Conservation (phyloP, 2,797 vertebrate genomes). For the Urophycis tenuis region DNA sequence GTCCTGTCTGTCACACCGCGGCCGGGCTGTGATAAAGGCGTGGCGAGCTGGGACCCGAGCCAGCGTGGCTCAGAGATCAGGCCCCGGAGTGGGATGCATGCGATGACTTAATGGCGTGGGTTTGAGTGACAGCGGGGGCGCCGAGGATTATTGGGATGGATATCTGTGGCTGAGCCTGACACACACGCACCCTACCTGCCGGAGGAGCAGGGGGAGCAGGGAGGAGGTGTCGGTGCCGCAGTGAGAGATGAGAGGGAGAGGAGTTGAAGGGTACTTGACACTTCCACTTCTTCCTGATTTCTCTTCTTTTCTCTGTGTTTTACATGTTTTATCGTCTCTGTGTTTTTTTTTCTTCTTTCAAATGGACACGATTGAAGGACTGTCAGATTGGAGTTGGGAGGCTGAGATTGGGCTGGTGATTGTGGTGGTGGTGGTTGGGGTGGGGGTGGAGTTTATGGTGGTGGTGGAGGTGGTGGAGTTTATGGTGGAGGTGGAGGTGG, state of each 20-base stretch:
- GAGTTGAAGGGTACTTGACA: slow-evolving; percentile 50
- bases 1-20: slow-evolving; percentile 68
- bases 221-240: slow-evolving; percentile 24
- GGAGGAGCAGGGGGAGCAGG: too few relatives aligned
- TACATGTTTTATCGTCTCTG: slow-evolving; percentile 44
- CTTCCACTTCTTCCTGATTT: slow-evolving; percentile 31
- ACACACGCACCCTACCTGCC: slow-evolving; percentile 48
- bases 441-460: slow-evolving; percentile 48
- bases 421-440: slow-evolving; percentile 51
- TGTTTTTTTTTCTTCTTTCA: not conserved
- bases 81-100: slow-evolving; percentile 56
- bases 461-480: slow-evolving; percentile 45
- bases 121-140: slow-evolving; percentile 55
- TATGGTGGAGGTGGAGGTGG: slow-evolving; percentile 51
- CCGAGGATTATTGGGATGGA: slow-evolving; percentile 62
- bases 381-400: slow-evolving; percentile 42
- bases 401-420: slow-evolving; percentile 49
- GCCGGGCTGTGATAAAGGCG: slow-evolving; percentile 64
- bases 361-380: slow-evolving; percentile 30
- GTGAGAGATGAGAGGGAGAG: slow-evolving; percentile 15
- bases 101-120: slow-evolving; percentile 63
- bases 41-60: slow-evolving; percentile 50
- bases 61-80: slow-evolving; percentile 50
- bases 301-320: slow-evolving; percentile 26
- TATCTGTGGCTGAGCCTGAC: slow-evolving; percentile 56